A percentile compares a stretch with the other conserved stretches of the same genome.
Conservation (phyloP, 1,140 invertebrate genomes). For the Paraescarpia echinospica region DNA sequence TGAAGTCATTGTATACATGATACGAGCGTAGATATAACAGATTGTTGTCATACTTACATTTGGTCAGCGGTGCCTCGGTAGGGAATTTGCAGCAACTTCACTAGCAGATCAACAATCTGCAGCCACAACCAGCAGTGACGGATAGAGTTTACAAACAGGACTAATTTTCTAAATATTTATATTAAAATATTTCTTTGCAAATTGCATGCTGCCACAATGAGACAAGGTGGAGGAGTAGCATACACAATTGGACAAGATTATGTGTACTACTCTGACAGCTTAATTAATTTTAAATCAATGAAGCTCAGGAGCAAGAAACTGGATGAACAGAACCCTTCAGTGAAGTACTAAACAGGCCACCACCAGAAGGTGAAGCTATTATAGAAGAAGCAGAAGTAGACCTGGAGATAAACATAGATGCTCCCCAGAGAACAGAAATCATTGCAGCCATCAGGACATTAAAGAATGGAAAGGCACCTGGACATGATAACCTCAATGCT, state of each 20-base stretch:
- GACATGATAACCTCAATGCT: too few species aligned
- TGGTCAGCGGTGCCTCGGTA: conserved; percentile 5
- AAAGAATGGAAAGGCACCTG: too few species aligned
- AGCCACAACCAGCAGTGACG: neutral
- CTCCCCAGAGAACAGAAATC: too few species aligned
- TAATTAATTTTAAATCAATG: too few species aligned
- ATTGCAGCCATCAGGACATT: too few species aligned
- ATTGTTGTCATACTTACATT: neutral
- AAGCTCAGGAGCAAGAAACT: too few species aligned
- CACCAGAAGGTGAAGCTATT: too few species aligned
- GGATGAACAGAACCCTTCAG: too few species aligned
- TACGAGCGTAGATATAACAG: neutral
- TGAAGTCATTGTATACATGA: neutral
- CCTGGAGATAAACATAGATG: too few species aligned
- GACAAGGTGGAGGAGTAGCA: neutral
- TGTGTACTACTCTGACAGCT: too few species aligned
- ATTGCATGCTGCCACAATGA: neutral
- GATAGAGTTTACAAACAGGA: neutral
- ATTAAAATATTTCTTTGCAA: neutral
- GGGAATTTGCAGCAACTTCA: conserved; percentile 28
- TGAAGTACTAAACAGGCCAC: too few species aligned
- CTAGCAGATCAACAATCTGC: conserved; percentile 27
- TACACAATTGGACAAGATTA: neutral
- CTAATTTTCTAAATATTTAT: neutral
- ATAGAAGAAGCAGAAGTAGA: too few species aligned